phyloP scores from a whole-genome alignment of 2,888 invertebrate species.

The Isoperla grammatica region DNA sequence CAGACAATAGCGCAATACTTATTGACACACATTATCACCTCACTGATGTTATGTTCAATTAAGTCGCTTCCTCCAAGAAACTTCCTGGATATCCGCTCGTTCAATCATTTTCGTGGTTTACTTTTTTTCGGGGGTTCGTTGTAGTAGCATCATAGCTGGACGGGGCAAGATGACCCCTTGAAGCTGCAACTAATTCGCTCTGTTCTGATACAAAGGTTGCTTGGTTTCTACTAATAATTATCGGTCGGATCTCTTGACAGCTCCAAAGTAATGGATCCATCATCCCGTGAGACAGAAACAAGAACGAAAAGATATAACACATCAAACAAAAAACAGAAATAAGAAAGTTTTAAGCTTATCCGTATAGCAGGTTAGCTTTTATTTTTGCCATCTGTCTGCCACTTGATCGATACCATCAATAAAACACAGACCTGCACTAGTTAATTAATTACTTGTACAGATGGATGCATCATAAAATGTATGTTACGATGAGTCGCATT shows the following conservation, averaged over 20 bases:
- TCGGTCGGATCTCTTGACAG: constrained; percentile 38
- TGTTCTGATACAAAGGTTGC: constrained; percentile 15
- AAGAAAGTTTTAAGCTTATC: constrained; percentile 33
- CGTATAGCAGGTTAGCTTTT: constrained; percentile 8
- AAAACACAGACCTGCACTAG: no score
- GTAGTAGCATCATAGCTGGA: constrained; percentile 15
- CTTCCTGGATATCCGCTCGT: constrained; percentile 17
- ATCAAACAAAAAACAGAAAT: neutral
- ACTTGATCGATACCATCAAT: constrained; percentile 22
- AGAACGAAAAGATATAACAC: constrained; percentile 19
- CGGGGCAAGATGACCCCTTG: constrained; percentile 13
- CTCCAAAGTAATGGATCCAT: constrained; percentile 48
- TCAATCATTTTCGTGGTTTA: constrained; percentile 22
- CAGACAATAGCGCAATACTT: neutral
- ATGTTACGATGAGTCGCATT: no score
- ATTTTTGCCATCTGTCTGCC: constrained; percentile 36
- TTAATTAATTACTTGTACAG: no score
- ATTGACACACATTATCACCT: no score
- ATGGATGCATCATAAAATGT: no score
- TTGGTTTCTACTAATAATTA: constrained; percentile 27
- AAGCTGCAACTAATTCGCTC: constrained; percentile 25
- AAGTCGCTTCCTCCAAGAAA: no score
- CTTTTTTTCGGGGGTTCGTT: constrained; percentile 7
- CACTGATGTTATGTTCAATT: no score
- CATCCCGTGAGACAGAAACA: constrained; percentile 45